A percentile compares a stretch with the other conserved stretches of the same genome.
phyloP scores from a whole-genome alignment of 2,888 invertebrate genomes.

The Zygothrica quintamaculata region DNA sequence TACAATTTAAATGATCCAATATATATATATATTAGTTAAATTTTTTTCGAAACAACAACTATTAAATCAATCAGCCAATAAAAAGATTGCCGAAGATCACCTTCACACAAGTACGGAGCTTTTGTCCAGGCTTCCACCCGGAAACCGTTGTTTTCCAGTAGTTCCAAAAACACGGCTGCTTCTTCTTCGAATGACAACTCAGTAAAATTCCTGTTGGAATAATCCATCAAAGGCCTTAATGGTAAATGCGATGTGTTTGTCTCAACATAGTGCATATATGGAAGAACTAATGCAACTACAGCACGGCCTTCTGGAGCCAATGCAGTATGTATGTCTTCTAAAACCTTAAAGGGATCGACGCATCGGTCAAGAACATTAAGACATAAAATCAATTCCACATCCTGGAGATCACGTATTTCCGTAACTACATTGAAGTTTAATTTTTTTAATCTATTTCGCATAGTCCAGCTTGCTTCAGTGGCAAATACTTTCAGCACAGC shows the following conservation, averaged over 20 bases:
- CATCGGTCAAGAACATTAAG: constrained; percentile 97
- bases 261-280: constrained; percentile 97
- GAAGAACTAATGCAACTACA: constrained; percentile 95
- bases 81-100: constrained; percentile 95
- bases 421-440: constrained; percentile 85
- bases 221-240: constrained; percentile 81
- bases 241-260: constrained; percentile 89
- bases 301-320: constrained; percentile 90
- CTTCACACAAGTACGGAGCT: constrained; percentile 98
- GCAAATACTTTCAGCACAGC: constrained; percentile 90
- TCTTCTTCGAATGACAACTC: constrained; percentile 90
- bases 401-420: constrained; percentile 79
- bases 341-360: constrained; percentile 91
- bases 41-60: constrained; percentile 90
- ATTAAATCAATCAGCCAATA: constrained; percentile 96
- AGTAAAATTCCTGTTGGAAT: constrained; percentile 88
- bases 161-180: constrained; percentile 88
- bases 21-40: no score
- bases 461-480: constrained; percentile 95
- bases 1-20: no score
- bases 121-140: constrained; percentile 93
- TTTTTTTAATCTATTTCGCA: constrained; percentile 91
- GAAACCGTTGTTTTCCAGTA: constrained; percentile 88
- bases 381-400: constrained; percentile 86
- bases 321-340: constrained; percentile 90